These are phyloP conservation scores for Dromius quadrimaculatus DNA, from an alignment of 2,888 invertebrate species.

Conservation along the genomic window DNA sequence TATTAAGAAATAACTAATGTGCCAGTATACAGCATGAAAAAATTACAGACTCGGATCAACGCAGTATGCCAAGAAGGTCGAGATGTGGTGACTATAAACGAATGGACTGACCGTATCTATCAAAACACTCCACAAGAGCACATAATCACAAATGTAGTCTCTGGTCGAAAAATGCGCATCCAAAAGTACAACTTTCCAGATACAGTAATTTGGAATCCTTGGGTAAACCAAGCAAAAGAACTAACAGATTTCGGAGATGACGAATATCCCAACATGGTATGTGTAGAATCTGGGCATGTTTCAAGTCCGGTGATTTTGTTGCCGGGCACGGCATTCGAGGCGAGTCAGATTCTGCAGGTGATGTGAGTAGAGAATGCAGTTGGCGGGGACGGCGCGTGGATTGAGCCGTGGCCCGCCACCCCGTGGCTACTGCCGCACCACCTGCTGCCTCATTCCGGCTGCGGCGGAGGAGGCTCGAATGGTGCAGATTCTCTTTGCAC, in stretches of 20 bases:
- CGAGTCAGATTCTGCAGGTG: constrained; percentile 87
- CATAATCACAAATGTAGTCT: constrained; percentile 92
- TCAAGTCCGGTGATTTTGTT: constrained; percentile 87
- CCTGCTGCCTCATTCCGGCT: constrained; percentile 15
- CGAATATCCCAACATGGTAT: constrained; percentile 96
- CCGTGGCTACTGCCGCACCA: constrained; percentile 34
- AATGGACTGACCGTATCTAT: constrained; percentile 95
- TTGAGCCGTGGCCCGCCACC: constrained; percentile 45
- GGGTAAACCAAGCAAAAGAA: constrained; percentile 92
- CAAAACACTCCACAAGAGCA: constrained; percentile 94
- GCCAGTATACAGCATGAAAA: neutral
- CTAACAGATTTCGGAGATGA: constrained; percentile 97
- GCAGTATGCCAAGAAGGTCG: constrained; percentile 90
- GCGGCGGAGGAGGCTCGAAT: neutral
- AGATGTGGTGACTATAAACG: constrained; percentile 89
- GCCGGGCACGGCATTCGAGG: constrained; percentile 92
- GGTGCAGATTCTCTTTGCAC: constrained; percentile 30
- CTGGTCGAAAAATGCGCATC: constrained; percentile 91
- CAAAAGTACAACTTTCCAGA: constrained; percentile 96
- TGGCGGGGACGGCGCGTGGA: constrained; percentile 55
- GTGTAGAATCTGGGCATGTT: constrained; percentile 94
- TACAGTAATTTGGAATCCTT: constrained; percentile 97
- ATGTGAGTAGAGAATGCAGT: constrained; percentile 27
- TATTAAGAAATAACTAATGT: too few relatives aligned
- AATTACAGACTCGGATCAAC: constrained; percentile 81